Evolutionary conservation across 1,140 invertebrate genomes (phyloP).

Genomic region (Cyclargus thomasi): DNA sequence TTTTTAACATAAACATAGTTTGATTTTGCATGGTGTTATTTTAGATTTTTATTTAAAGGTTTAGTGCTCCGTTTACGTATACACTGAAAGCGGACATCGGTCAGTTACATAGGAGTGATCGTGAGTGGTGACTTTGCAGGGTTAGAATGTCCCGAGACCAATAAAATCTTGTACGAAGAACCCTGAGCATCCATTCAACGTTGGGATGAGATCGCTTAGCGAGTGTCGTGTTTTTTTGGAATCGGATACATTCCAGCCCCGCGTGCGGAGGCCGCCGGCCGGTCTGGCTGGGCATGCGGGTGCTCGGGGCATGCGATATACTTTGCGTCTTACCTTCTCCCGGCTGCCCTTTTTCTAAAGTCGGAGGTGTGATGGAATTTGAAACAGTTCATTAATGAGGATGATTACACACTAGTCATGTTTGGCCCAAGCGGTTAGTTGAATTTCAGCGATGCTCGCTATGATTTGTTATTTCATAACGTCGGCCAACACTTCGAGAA

Average conservation of each 20-base stretch:
- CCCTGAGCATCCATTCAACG: neutral
- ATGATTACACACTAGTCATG: constrained; percentile 33
- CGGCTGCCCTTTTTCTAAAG: constrained; percentile 87
- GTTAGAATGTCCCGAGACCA: neutral
- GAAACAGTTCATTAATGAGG: constrained; percentile 71
- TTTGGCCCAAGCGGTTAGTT: neutral
- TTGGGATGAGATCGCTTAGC: neutral
- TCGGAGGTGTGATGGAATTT: constrained; percentile 71
- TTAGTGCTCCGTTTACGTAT: neutral
- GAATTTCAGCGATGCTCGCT: neutral
- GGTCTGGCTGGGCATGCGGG: constrained; percentile 61
- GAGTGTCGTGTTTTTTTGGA: neutral
- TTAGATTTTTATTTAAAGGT: neutral
- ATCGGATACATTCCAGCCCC: neutral
- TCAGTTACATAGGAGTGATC: constrained; percentile 2
- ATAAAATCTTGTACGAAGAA: neutral
- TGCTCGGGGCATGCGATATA: constrained; percentile 61
- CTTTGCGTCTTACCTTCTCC: constrained; percentile 82
- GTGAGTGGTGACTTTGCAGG: neutral
- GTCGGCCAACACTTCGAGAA: neutral
- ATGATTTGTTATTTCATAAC: neutral
- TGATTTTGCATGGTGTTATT: neutral
- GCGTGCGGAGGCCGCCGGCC: constrained; percentile 24
- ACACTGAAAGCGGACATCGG: constrained; percentile 11
- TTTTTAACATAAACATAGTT: no score